A percentile compares a stretch with the other conserved stretches of the same genome.
phyloP scores from a whole-genome alignment of 2,797 vertebrate genomes.

The Siniperca obscura region DNA sequence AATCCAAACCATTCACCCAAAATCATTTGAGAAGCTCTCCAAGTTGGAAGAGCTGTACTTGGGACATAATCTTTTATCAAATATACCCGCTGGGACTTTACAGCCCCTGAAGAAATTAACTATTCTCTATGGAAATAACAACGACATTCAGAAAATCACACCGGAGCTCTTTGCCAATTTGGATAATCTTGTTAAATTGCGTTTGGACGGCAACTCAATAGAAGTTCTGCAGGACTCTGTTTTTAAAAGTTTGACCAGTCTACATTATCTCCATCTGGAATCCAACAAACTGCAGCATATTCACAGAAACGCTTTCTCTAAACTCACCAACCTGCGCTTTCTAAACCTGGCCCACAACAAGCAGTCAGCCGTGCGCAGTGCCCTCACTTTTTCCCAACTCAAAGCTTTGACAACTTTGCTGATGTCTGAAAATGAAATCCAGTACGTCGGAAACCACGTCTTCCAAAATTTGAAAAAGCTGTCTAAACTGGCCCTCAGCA shows the following conservation, averaged over 20 bases:
- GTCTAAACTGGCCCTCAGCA: conserved; percentile 89
- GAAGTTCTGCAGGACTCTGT: conserved; percentile 88
- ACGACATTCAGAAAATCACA: conserved; percentile 87
- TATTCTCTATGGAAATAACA: conserved; percentile 91
- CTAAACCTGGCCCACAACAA: conserved; percentile 93
- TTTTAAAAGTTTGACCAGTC: conserved; percentile 87
- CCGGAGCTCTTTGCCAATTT: conserved; percentile 87
- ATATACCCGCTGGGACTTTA: conserved; percentile 86
- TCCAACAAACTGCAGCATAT: conserved; percentile 91
- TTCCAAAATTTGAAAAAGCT: conserved; percentile 91
- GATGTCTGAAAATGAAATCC: conserved; percentile 91
- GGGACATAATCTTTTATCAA: conserved; percentile 92
- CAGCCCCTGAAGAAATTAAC: conserved; percentile 88
- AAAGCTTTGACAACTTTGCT: conserved; percentile 89
- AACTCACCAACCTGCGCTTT: conserved; percentile 91
- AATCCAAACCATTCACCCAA: conserved; percentile 89
- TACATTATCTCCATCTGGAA: conserved; percentile 94
- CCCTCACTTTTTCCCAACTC: conserved; percentile 87
- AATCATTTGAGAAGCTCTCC: conserved; percentile 90
- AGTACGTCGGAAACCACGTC: conserved; percentile 85
- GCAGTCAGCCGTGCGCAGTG: conserved; percentile 87
- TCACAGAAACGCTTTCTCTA: conserved; percentile 89
- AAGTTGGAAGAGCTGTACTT: conserved; percentile 93
- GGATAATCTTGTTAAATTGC: conserved; percentile 89
- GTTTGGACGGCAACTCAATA: conserved; percentile 91